Evolutionary conservation across 2,113 vertebrate species (phyloP).

Genomic region (Megatriorchis doriae): DNA sequence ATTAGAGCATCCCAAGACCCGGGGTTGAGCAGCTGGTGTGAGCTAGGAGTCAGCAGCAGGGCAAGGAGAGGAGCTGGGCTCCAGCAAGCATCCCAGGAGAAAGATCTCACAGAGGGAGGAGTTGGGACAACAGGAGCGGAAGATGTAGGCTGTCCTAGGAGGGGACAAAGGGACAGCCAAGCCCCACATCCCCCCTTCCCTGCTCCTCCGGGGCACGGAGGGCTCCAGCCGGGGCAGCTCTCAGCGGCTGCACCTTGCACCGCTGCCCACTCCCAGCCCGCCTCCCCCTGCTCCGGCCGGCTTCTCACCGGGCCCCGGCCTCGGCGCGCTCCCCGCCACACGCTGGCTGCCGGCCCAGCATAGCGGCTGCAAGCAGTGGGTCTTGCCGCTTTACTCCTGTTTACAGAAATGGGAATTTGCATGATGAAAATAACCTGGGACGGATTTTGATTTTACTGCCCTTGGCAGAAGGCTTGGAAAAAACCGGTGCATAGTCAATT

Average conservation of each 20-base stretch:
- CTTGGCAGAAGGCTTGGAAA: constrained; percentile 81
- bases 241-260: neutral
- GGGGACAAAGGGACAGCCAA: neutral
- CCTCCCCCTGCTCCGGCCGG: neutral
- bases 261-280: neutral
- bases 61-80: neutral
- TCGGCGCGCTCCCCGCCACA: neutral
- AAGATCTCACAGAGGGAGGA: neutral
- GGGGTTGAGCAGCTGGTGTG: neutral
- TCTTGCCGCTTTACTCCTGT: constrained; percentile 61
- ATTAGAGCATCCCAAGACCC: neutral
- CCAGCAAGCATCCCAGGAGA: neutral
- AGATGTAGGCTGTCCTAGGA: neutral
- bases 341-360: neutral
- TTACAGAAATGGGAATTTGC: constrained; percentile 82
- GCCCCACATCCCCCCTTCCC: too few species aligned
- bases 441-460: constrained; percentile 80
- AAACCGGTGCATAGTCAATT: constrained; percentile 81
- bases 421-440: constrained; percentile 82
- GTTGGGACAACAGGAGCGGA: neutral
- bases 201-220: neutral
- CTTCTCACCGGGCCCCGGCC: neutral
- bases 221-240: neutral
- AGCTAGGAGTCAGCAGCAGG: neutral
- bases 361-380: neutral